Base-by-base conservation (phyloP, 2,888 invertebrate species). In the Sinelater perroti region DNA sequence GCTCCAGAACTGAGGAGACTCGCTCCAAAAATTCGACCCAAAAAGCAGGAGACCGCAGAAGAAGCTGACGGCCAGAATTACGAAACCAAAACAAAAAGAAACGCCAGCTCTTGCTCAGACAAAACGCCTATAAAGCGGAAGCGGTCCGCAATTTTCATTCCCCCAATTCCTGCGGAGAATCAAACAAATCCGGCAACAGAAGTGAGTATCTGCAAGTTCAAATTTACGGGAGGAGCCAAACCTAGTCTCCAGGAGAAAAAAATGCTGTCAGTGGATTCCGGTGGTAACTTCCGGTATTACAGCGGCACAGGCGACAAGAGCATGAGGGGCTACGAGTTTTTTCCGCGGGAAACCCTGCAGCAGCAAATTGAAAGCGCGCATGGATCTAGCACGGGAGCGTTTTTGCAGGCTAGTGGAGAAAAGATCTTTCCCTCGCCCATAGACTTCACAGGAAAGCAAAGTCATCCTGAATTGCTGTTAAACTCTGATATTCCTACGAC, bases 241-340 rank as follows among this genome's bases (percentile, higher is more conserved):
- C 95, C 95, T 0, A 89, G 89, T 55, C 74, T 95, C 40, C 93
- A 95, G 73, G 94, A 95, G 72, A 95, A 95, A 78, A 95, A 95
- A 76, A 93, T 93, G 87, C 81, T 95, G 0, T 93, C 93, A 0
- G 93, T 95, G 0, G 94, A 94, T 74, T 88, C 93, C 0, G 93
- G 92, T 1, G 94, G 94, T 0, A 93, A 93, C 71, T 93, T 94
- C 46, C 71, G 78, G 17, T 94, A 93, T 71, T 94, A 92, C 77
- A 91, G 90, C 67, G 91, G 93, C 0, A 91, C 92, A 0, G 91
- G 92, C 0, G 90, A 88, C 68, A 91, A 91, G 70, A 88, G 88
- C 6, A 89, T 87, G 81, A 75, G 87, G 1, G 87, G 88, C 14
- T 91, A 89, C 74, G 91, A 91, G 68, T 91, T 89, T 70, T 84